A percentile compares a stretch with the other conserved stretches of the same genome.
Conservation (phyloP, 92 coral and sea anemone genomes). For the Phenganax marumi region DNA sequence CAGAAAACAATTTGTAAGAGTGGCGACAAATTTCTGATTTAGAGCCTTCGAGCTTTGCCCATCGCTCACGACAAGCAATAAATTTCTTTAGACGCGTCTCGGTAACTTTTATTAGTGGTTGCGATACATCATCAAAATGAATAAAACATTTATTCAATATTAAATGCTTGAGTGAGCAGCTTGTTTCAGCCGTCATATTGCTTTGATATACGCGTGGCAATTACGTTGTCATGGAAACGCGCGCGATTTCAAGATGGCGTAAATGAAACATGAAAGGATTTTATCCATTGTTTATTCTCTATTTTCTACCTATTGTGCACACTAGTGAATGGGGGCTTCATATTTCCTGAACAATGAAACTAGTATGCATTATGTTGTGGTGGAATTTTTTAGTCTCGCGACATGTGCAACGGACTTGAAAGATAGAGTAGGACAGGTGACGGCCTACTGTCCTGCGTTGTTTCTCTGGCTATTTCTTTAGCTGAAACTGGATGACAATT, state of each 20-base stretch:
- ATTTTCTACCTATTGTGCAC: slow-evolving; percentile 24
- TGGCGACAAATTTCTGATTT: background rate
- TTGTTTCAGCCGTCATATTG: slow-evolving; percentile 1
- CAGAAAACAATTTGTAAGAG: background rate
- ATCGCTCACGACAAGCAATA: background rate
- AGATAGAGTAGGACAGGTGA: slow-evolving; percentile 23
- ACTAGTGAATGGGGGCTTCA: slow-evolving; percentile 27
- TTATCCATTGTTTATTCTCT: background rate
- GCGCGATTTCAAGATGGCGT: slow-evolving; percentile 27
- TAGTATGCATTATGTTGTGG: slow-evolving; percentile 19
- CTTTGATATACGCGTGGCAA: slow-evolving; percentile 7
- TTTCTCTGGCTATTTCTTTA: too few species aligned
- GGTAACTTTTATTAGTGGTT: background rate
- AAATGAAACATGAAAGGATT: slow-evolving; percentile 1
- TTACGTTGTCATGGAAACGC: slow-evolving; percentile 6
- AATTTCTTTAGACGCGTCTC: background rate
- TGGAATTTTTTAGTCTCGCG: slow-evolving; percentile 29
- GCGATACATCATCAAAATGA: background rate
- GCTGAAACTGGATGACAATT: slow-evolving; percentile 27
- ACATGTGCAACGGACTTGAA: slow-evolving; percentile 25
- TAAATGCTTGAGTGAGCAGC: slow-evolving; percentile 6
- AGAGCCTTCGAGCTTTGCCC: background rate
- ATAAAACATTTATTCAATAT: background rate
- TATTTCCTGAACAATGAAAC: slow-evolving; percentile 16
- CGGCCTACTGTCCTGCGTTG: background rate